phyloP scores from a whole-genome alignment of 2,113 vertebrate genomes.

The Rhabdornis inornatus region DNA sequence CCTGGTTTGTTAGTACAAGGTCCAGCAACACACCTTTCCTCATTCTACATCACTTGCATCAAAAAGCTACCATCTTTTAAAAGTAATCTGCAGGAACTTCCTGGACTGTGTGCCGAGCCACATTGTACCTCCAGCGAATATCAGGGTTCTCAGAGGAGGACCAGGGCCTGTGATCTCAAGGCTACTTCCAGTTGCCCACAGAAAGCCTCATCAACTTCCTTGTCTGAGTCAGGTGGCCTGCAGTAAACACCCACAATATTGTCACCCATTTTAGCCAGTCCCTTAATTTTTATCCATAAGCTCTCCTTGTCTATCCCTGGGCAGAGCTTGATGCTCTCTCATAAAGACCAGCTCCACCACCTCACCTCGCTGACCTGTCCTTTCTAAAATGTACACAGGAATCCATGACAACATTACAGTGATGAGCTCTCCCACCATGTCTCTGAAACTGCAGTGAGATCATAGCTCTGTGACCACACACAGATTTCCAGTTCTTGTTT shows the following conservation, averaged over 20 bases:
- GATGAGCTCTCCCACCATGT: neutral
- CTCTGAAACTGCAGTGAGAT: neutral
- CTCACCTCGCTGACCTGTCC: neutral
- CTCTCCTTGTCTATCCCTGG: neutral
- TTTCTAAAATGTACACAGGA: neutral
- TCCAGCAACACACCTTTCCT: neutral
- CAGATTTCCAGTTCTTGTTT: neutral
- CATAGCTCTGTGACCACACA: neutral
- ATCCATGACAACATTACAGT: neutral
- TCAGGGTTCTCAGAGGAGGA: neutral
- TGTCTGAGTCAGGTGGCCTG: neutral
- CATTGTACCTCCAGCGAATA: fast-evolving
- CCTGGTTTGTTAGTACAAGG: neutral
- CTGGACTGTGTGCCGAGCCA: neutral
- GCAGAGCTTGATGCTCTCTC: neutral
- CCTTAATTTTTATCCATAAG: neutral
- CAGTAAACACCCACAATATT: neutral
- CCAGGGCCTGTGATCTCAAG: neutral
- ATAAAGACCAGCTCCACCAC: neutral
- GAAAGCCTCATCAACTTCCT: neutral
- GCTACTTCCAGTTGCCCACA: neutral
- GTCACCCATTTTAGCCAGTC: neutral
- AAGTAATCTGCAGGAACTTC: neutral
- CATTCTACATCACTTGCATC: neutral
- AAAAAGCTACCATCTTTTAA: neutral